phyloP scores from a whole-genome alignment of 2,113 vertebrate genomes.

The Forbesichthys papilliferus region DNA sequence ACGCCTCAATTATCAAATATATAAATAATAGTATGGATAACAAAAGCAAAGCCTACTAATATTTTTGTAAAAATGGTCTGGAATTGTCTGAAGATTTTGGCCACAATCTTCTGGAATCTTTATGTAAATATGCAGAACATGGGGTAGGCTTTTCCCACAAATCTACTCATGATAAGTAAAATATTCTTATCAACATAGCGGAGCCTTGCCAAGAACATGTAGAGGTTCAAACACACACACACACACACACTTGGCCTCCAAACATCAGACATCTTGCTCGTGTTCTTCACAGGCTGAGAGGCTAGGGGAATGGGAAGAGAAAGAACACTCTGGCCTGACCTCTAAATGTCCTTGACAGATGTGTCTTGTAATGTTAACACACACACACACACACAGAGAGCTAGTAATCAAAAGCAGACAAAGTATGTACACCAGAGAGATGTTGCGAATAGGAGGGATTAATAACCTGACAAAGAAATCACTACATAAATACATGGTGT shows the following conservation, averaged over 20 bases:
- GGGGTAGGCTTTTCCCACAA: not conserved
- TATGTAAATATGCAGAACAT: not conserved
- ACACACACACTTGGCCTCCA: conserved; percentile 23
- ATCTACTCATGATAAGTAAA: too few species aligned
- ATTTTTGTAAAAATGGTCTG: too few species aligned
- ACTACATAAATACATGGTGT: not conserved
- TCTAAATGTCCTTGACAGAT: not conserved
- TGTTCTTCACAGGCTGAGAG: conserved; percentile 1
- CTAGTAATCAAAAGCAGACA: too few species aligned
- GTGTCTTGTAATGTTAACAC: too few species aligned
- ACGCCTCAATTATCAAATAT: too few species aligned
- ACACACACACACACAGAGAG: too few species aligned
- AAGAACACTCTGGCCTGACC: not conserved
- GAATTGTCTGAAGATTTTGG: too few species aligned
- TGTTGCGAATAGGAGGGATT: not conserved
- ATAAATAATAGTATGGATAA: too few species aligned
- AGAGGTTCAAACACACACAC: not conserved
- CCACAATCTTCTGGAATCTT: not conserved
- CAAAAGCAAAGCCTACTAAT: too few species aligned
- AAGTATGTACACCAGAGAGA: too few species aligned
- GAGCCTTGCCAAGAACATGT: not conserved
- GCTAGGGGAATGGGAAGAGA: conserved; percentile 5
- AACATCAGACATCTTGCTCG: conserved; percentile 20
- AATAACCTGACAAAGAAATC: not conserved
- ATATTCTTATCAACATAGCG: not conserved